A percentile compares a stretch with the other conserved stretches of the same genome.
Conservation (phyloP, 2,113 vertebrate genomes). For the Ageneiosus marmoratus region DNA sequence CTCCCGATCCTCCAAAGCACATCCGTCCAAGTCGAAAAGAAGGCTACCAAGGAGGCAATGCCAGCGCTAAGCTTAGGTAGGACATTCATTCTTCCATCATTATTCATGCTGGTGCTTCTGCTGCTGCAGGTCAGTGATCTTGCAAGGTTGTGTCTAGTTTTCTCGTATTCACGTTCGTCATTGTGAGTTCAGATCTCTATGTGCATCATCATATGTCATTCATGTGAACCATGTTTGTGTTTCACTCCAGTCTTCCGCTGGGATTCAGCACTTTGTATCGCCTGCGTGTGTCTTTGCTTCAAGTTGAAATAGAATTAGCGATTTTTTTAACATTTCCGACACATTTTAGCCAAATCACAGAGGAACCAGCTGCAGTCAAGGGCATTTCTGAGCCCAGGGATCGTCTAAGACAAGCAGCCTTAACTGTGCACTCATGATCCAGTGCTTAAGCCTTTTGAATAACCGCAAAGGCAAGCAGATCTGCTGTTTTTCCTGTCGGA, state of each 20-base stretch:
- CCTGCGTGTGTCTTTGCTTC: background rate
- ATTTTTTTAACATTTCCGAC: background rate
- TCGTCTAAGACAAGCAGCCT: background rate
- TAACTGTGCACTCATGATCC: background rate
- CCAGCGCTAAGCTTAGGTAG: conserved; percentile 67
- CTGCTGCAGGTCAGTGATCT: too few species aligned
- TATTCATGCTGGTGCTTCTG: background rate
- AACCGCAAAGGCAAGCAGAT: background rate
- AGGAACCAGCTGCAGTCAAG: background rate
- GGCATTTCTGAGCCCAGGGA: background rate
- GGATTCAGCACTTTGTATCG: too few species aligned
- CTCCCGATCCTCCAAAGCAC: conserved; percentile 47
- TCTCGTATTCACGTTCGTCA: too few species aligned
- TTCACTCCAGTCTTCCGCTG: background rate
- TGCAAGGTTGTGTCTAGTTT: too few species aligned
- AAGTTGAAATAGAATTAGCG: background rate
- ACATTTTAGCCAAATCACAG: too few species aligned
- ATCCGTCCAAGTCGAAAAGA: conserved; percentile 46
- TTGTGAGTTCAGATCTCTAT: background rate
- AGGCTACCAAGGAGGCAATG: conserved; percentile 50
- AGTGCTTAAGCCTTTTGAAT: background rate
- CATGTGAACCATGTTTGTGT: background rate
- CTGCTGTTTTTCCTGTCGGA: background rate
- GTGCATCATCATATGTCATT: background rate
- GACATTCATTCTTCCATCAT: conserved; percentile 32